Conservation (phyloP, 1,140 invertebrate species). For the Drosophila saltans region DNA sequence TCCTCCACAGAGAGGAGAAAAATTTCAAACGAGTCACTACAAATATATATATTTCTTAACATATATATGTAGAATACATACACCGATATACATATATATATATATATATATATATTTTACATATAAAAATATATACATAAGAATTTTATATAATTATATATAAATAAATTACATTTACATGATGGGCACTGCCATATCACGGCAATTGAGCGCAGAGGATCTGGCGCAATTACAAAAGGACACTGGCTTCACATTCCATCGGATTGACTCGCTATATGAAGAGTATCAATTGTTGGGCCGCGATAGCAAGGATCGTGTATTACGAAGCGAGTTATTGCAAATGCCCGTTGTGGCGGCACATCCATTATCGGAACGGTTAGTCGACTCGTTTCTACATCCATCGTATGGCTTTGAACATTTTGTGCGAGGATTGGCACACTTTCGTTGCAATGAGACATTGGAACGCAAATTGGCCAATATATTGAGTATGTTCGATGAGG, state of each 20-base stretch:
- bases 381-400: slow-evolving; percentile 42
- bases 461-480: slow-evolving; percentile 34
- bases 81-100: no score
- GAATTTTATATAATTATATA: background rate
- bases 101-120: no score
- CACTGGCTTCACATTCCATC: slow-evolving; percentile 37
- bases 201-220: slow-evolving; percentile 39
- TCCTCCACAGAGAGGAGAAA: background rate
- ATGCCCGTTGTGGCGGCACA: slow-evolving; percentile 38
- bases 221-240: slow-evolving; percentile 33
- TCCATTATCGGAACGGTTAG: slow-evolving; percentile 40
- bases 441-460: slow-evolving; percentile 30
- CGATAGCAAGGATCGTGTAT: slow-evolving; percentile 28
- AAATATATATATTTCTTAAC: background rate
- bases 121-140: no score
- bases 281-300: slow-evolving; percentile 45
- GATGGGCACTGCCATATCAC: slow-evolving; percentile 40
- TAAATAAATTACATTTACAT: background rate
- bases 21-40: background rate
- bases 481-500: slow-evolving; percentile 40
- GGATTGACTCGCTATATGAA: slow-evolving; percentile 50
- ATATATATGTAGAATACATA: no score
- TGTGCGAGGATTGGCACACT: slow-evolving; percentile 27
- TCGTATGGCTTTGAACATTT: slow-evolving; percentile 47
- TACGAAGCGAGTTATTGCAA: slow-evolving; percentile 42